Conservation (phyloP, 2,797 vertebrate genomes). For the Melopsittacus undulatus region DNA sequence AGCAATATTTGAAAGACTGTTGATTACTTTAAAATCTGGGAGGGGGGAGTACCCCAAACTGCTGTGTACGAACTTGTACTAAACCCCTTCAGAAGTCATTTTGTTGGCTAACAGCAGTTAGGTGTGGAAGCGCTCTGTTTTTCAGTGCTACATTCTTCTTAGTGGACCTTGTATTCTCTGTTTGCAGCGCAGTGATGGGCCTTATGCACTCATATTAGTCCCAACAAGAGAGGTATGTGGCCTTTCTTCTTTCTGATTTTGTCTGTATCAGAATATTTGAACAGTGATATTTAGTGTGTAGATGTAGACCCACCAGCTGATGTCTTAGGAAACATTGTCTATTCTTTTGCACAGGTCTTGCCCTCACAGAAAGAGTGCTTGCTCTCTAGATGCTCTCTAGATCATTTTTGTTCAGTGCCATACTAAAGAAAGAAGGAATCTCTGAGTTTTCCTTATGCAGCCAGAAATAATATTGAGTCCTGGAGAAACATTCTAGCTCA, state of each 20-base stretch:
- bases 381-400: neutral
- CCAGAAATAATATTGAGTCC: neutral
- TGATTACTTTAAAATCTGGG: neutral
- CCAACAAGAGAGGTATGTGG: slow-evolving; percentile 83
- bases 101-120: neutral
- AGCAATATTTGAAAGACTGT: fast-evolving
- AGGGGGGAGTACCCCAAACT: neutral
- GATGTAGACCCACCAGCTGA: neutral
- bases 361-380: neutral
- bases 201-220: slow-evolving; percentile 89
- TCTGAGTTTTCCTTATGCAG: neutral
- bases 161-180: neutral
- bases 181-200: slow-evolving; percentile 87
- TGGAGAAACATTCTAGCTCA: neutral
- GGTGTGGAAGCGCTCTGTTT: neutral
- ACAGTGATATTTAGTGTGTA: neutral
- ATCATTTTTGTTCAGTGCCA: neutral
- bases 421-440: neutral
- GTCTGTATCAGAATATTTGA: neutral
- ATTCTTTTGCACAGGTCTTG: neutral
- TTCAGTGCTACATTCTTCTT: neutral
- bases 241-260: neutral
- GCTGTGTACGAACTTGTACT: neutral
- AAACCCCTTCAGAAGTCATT: neutral
- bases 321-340: neutral